A percentile compares a stretch with the other conserved stretches of the same genome.
Conservation (phyloP, 2,797 vertebrate species). For the Hylomyscus alleni region DNA sequence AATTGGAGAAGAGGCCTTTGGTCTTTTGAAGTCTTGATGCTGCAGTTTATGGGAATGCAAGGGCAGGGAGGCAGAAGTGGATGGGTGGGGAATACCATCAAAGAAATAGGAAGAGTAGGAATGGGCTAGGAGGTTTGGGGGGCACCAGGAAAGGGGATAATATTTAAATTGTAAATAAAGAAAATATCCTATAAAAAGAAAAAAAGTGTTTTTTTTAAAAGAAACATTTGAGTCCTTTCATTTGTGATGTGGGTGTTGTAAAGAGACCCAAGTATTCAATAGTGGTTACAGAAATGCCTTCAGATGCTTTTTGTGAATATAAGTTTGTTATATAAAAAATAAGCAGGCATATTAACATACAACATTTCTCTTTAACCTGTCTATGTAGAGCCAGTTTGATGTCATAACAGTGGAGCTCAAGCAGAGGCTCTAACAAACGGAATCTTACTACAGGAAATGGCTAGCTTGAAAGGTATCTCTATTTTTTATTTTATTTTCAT, state of each 20-base stretch:
- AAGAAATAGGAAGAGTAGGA: too few species aligned
- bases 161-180: too few species aligned
- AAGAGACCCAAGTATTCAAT: background rate
- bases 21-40: too few species aligned
- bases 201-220: too few species aligned
- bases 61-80: too few species aligned
- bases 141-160: too few species aligned
- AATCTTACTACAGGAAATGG: background rate
- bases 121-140: too few species aligned
- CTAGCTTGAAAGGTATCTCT: background rate
- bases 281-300: too few species aligned
- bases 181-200: too few species aligned
- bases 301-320: background rate
- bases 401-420: background rate
- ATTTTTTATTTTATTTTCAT: background rate
- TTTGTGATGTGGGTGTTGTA: background rate
- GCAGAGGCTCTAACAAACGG: background rate
- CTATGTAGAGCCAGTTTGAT: background rate
- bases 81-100: too few species aligned
- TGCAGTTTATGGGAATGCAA: too few species aligned
- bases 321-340: background rate
- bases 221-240: conserved; percentile 13
- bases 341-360: background rate
- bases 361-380: background rate
- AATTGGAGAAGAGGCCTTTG: too few species aligned